Percentiles rank a stretch among this genome's conserved stretches.
Evolutionary conservation across 2,113 vertebrate species (phyloP).

Genomic region (Xenus cinereus): DNA sequence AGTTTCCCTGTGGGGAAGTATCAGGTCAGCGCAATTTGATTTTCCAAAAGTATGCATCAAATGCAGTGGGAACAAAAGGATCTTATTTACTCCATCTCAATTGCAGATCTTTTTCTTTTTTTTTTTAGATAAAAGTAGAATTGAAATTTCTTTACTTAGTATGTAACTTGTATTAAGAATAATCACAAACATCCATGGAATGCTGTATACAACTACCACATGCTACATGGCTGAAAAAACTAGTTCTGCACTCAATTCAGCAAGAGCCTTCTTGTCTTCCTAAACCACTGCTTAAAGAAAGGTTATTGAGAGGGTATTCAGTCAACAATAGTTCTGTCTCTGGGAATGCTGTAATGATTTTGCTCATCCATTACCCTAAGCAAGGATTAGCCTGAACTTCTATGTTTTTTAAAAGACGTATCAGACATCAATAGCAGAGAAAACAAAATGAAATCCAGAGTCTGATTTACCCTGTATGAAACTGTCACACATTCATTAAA

Average conservation of each 20-base stretch:
- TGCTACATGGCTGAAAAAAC: not conserved
- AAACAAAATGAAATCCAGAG: constrained; percentile 35
- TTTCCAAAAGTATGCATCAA: constrained; percentile 28
- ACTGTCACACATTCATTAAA: constrained; percentile 52
- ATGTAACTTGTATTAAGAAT: not conserved
- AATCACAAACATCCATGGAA: not conserved
- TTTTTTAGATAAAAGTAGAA: not conserved
- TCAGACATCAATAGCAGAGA: constrained; percentile 59
- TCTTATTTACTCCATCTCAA: constrained; percentile 15
- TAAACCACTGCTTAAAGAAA: constrained; percentile 46
- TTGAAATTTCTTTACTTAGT: not conserved
- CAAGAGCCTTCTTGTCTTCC: constrained; percentile 8
- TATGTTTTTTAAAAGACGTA: not conserved
- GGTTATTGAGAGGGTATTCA: constrained; percentile 67
- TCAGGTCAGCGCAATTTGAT: constrained; percentile 30
- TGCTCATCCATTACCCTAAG: constrained; percentile 54
- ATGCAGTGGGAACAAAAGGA: not conserved
- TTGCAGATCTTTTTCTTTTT: not conserved
- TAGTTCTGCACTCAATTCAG: constrained; percentile 13
- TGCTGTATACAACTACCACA: not conserved
- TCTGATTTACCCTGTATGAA: constrained; percentile 47
- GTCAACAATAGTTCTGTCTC: constrained; percentile 55
- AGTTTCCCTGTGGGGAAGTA: constrained; percentile 52
- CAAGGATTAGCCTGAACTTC: constrained; percentile 59
- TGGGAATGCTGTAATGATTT: constrained; percentile 44